Percentiles rank a stretch among this genome's conserved stretches.
These are phyloP conservation scores for Coracopsis vasa DNA, from an alignment of 2,113 vertebrate genomes.

Conservation along the genomic window DNA sequence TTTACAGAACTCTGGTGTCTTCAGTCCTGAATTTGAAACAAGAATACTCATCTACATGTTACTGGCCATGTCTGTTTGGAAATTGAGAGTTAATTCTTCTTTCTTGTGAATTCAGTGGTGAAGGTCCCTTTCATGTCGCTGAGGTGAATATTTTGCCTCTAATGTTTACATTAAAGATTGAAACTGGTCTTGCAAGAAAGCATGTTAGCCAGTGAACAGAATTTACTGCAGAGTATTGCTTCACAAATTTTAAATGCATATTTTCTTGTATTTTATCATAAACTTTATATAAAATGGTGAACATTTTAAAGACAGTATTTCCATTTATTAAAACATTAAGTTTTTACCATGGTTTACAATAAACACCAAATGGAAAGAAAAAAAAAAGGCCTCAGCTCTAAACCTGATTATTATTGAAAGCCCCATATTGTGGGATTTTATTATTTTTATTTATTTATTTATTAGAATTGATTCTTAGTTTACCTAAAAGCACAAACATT, in stretches of 20 bases:
- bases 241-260: slow-evolving; percentile 4
- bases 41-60: background rate
- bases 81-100: background rate
- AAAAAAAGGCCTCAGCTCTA: background rate
- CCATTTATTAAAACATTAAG: background rate
- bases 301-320: slow-evolving; percentile 22
- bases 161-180: slow-evolving; percentile 40
- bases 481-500: background rate
- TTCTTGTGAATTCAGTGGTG: background rate
- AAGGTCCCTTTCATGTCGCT: background rate
- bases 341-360: slow-evolving; percentile 48
- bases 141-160: slow-evolving; percentile 17
- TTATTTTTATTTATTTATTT: background rate
- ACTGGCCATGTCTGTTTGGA: background rate
- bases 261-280: slow-evolving; percentile 42
- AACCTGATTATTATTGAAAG: background rate
- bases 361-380: slow-evolving; percentile 4
- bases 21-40: background rate
- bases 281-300: slow-evolving; percentile 43
- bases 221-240: background rate
- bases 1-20: slow-evolving; percentile 27
- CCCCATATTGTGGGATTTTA: background rate
- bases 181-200: slow-evolving; percentile 26
- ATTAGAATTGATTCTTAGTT: background rate
- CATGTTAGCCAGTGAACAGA: background rate